phyloP scores from a whole-genome alignment of 2,113 vertebrate genomes.

The Lasiurus cinereus region DNA sequence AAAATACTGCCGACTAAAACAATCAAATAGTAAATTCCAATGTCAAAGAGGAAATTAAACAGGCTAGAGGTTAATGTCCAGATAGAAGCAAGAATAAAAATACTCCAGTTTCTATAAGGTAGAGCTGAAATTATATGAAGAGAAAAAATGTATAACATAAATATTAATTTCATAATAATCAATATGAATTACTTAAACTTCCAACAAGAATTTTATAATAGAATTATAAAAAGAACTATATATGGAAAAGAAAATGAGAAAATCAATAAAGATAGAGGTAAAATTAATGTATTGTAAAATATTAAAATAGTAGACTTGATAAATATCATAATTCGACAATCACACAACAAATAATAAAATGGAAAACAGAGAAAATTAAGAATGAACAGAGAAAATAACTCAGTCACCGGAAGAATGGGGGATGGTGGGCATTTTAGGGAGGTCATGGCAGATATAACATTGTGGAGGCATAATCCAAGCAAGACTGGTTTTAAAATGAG shows the following conservation, averaged over 20 bases:
- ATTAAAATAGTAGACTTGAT: background rate
- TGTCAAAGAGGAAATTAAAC: background rate
- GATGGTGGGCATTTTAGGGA: background rate
- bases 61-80: background rate
- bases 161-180: background rate
- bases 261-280: background rate
- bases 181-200: background rate
- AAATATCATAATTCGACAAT: background rate
- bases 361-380: background rate
- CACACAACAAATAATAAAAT: background rate
- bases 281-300: constrained; percentile 24
- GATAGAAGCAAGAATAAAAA: background rate
- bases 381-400: background rate
- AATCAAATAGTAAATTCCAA: background rate
- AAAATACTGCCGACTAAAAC: background rate
- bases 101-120: background rate
- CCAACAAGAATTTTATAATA: background rate
- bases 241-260: background rate
- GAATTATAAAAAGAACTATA: background rate
- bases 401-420: background rate
- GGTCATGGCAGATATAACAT: too few relatives aligned
- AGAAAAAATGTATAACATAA: background rate
- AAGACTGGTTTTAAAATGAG: background rate
- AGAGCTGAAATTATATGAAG: background rate
- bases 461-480: background rate